Conservation (phyloP, 2,888 invertebrate species). For the Sesia apiformis region DNA sequence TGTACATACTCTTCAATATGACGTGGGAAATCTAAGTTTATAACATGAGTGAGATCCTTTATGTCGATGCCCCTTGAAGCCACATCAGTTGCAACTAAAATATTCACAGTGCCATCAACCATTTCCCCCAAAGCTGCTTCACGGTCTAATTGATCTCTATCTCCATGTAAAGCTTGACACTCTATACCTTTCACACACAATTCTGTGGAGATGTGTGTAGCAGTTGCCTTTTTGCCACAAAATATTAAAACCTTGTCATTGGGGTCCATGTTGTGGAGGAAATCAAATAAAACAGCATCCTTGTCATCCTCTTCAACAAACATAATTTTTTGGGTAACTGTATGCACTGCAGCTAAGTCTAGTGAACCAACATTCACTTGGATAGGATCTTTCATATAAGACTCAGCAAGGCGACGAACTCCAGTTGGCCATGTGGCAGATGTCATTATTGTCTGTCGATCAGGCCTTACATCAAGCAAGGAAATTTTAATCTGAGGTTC, state of each 20-base stretch:
- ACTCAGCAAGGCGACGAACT: conserved; percentile 87
- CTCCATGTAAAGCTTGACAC: conserved; percentile 91
- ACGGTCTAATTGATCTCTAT: conserved; percentile 85
- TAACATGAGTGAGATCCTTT: conserved; percentile 89
- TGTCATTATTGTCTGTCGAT: conserved; percentile 97
- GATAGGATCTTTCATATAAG: conserved; percentile 92
- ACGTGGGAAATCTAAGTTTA: conserved; percentile 94
- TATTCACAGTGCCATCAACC: conserved; percentile 83
- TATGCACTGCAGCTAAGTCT: conserved; percentile 92
- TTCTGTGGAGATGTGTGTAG: conserved; percentile 88
- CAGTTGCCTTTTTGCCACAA: conserved; percentile 89
- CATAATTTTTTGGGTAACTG: conserved; percentile 86
- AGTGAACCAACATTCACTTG: conserved; percentile 92
- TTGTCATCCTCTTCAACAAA: conserved; percentile 83
- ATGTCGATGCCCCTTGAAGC: conserved; percentile 96
- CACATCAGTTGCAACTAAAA: conserved; percentile 95
- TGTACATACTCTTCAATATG: conserved; percentile 98
- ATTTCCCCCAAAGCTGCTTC: conserved; percentile 91
- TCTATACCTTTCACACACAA: conserved; percentile 79
- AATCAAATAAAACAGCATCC: conserved; percentile 78
- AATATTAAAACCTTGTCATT: conserved; percentile 93
- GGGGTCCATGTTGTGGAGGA: conserved; percentile 79
- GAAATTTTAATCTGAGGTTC: conserved; percentile 91
- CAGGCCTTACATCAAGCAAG: conserved; percentile 86
- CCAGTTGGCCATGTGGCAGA: conserved; percentile 96